phyloP scores from a whole-genome alignment of 2,797 vertebrate species.

The Gadopsis marmoratus region DNA sequence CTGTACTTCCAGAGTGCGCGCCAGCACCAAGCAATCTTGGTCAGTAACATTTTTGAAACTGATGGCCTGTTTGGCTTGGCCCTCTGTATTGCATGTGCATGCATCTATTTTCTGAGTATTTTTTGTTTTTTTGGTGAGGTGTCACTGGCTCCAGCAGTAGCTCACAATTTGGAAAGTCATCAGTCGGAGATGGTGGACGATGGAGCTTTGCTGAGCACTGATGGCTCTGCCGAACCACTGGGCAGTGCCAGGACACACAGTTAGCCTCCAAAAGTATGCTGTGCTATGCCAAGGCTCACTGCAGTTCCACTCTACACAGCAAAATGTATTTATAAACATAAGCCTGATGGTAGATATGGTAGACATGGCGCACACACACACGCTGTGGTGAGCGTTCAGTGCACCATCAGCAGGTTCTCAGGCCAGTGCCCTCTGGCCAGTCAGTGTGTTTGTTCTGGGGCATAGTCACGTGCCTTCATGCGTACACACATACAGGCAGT shows the following conservation, averaged over 20 bases:
- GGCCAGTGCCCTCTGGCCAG: constrained; percentile 70
- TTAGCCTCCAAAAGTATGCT: constrained; percentile 69
- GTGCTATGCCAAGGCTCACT: constrained; percentile 77
- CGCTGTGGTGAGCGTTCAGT: constrained; percentile 47
- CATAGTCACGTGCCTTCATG: constrained; percentile 49
- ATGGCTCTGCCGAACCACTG: constrained; percentile 35
- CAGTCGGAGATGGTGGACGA: constrained; percentile 34
- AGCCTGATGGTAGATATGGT: constrained; percentile 70
- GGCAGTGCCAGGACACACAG: constrained; percentile 61
- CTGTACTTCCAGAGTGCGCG: not conserved
- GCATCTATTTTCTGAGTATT: not conserved
- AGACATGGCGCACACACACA: constrained; percentile 2
- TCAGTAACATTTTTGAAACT: not conserved
- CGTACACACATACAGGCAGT: constrained; percentile 16
- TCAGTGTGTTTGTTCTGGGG: constrained; percentile 77
- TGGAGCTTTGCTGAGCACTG: constrained; percentile 28
- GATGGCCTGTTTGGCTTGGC: not conserved
- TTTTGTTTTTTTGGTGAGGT: not conserved
- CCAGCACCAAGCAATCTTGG: not conserved
- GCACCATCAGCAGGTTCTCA: constrained; percentile 84
- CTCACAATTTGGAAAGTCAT: constrained; percentile 25
- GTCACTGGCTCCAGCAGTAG: constrained; percentile 9
- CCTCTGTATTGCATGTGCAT: not conserved
- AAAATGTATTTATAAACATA: constrained; percentile 88
- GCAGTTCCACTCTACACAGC: constrained; percentile 84